phyloP scores from a whole-genome alignment of 2,797 vertebrate species.

The Alosa sapidissima region DNA sequence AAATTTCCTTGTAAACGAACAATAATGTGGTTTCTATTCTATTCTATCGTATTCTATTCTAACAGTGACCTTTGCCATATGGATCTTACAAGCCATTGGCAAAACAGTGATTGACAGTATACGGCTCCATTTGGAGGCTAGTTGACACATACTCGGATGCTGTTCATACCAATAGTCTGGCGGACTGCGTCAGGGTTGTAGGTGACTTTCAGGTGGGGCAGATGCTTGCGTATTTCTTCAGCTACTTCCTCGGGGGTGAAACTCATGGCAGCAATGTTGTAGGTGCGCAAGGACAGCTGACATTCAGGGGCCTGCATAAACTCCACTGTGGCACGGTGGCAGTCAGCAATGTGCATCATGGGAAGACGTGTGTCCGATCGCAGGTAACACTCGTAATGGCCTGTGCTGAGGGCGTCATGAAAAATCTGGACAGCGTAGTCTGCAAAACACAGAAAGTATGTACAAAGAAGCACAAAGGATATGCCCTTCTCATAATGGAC shows the following conservation, averaged over 20 bases:
- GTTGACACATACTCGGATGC: background rate
- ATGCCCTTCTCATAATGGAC: background rate
- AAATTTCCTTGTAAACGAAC: too few species aligned
- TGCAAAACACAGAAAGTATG: constrained; percentile 43
- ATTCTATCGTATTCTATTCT: too few species aligned
- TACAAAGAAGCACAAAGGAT: background rate
- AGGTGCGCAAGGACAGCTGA: constrained; percentile 76
- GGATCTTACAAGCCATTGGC: background rate
- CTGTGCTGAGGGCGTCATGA: constrained; percentile 76
- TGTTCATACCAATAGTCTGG: constrained; percentile 74
- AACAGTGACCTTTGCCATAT: background rate
- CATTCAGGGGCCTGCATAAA: constrained; percentile 75
- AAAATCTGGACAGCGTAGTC: constrained; percentile 82
- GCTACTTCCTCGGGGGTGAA: constrained; percentile 80
- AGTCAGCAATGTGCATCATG: constrained; percentile 84
- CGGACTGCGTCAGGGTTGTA: constrained; percentile 76
- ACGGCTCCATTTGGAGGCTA: background rate
- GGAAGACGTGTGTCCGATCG: constrained; percentile 78
- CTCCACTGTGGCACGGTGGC: constrained; percentile 78
- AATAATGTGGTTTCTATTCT: too few species aligned
- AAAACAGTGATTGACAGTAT: background rate
- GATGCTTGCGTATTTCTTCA: constrained; percentile 75
- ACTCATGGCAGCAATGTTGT: constrained; percentile 81
- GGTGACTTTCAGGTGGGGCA: constrained; percentile 75
- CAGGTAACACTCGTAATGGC: constrained; percentile 77